These are phyloP conservation scores for Hartigia nigra DNA, from an alignment of 2,888 invertebrate species.

Conservation along the genomic window DNA sequence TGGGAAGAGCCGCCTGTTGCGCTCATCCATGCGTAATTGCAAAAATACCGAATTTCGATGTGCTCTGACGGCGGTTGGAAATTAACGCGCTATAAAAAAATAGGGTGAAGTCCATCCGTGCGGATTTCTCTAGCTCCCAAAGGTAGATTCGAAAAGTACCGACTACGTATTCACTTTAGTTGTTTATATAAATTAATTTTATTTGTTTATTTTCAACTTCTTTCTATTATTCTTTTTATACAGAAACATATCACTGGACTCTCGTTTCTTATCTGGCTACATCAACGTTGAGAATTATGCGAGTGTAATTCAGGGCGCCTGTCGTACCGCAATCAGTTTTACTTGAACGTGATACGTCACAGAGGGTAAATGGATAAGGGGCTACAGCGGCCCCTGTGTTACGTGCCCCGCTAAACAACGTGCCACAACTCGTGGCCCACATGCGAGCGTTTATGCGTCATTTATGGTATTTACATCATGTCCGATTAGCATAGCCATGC, in stretches of 20 bases:
- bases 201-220: neutral
- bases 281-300: neutral
- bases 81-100: slow-evolving; percentile 34
- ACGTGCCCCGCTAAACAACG: slow-evolving; percentile 5
- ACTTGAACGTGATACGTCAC: neutral
- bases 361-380: neutral
- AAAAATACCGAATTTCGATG: slow-evolving; percentile 51
- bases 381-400: neutral
- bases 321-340: neutral
- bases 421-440: slow-evolving; percentile 22
- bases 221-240: neutral
- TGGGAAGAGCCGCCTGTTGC: slow-evolving; percentile 59
- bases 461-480: slow-evolving; percentile 31
- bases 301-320: neutral
- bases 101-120: neutral
- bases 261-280: neutral
- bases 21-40: slow-evolving; percentile 53
- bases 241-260: neutral
- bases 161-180: neutral
- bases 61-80: slow-evolving; percentile 29
- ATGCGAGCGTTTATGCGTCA: slow-evolving; percentile 36
- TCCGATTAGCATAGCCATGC: slow-evolving; percentile 17
- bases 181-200: neutral
- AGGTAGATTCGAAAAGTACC: neutral
- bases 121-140: slow-evolving; percentile 5